A percentile compares a stretch with the other conserved stretches of the same genome.
These are phyloP conservation scores for Drosophila longiperda DNA, from an alignment of 2,888 invertebrate genomes.

Conservation along the genomic window DNA sequence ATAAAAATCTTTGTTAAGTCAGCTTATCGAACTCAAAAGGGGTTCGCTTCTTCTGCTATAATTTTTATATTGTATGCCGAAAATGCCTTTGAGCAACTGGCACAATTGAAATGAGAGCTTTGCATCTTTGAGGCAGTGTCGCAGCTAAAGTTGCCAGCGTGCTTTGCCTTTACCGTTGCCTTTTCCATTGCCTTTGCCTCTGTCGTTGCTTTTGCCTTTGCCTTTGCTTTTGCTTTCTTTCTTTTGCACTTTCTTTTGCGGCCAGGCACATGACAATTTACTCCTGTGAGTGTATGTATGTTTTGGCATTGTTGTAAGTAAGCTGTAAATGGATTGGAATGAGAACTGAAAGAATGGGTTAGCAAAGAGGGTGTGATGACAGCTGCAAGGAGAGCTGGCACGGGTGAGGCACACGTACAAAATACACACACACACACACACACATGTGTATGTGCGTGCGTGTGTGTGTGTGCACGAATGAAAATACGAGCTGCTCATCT, in stretches of 20 bases:
- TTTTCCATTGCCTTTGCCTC: slow-evolving; percentile 1
- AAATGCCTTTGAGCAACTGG: slow-evolving; percentile 51
- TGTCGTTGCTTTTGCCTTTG: background rate
- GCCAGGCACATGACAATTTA: slow-evolving; percentile 42
- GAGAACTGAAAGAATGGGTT: slow-evolving; percentile 21
- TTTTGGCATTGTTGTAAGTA: slow-evolving; percentile 53
- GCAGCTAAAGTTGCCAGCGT: slow-evolving; percentile 22
- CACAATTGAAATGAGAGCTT: slow-evolving; percentile 52
- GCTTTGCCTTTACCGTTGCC: slow-evolving; percentile 7
- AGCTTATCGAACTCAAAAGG: background rate
- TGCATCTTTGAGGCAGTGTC: slow-evolving; percentile 44
- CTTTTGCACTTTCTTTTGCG: slow-evolving; percentile 30
- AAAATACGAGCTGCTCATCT: slow-evolving; percentile 40
- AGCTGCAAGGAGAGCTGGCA: slow-evolving; percentile 10
- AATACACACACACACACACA: slow-evolving; percentile 19
- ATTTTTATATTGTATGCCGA: slow-evolving; percentile 2
- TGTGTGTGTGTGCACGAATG: slow-evolving; percentile 16
- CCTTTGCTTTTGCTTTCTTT: slow-evolving; percentile 14
- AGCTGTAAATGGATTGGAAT: slow-evolving; percentile 17
- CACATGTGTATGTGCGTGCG: background rate
- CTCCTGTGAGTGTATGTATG: slow-evolving; percentile 20
- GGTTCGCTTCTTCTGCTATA: background rate
- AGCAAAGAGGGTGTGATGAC: slow-evolving; percentile 39
- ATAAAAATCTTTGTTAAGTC: too few species aligned
- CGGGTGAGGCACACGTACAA: slow-evolving; percentile 26